phyloP scores from a whole-genome alignment of 2,888 invertebrate species.

The Nasonovia ribisnigri region DNA sequence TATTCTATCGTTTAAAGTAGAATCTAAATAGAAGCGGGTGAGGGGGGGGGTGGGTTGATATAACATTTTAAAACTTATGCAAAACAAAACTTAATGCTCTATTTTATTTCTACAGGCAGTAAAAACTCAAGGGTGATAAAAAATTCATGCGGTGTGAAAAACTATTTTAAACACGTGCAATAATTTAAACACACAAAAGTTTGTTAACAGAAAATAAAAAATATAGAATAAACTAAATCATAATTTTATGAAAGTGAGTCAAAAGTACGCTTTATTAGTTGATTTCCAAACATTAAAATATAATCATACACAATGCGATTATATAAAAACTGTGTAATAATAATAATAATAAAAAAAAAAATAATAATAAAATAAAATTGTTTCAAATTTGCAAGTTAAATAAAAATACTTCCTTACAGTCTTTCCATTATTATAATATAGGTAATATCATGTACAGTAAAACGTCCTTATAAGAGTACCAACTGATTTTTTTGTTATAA shows the following conservation, averaged over 20 bases:
- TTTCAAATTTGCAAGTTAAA: neutral
- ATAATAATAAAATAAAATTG: neutral
- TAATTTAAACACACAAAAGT: slow-evolving; percentile 13
- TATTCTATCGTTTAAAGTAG: neutral
- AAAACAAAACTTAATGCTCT: neutral
- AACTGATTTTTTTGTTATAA: no score
- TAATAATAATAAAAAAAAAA: neutral
- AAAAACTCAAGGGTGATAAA: slow-evolving; percentile 17
- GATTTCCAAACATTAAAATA: neutral
- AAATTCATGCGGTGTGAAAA: slow-evolving; percentile 19
- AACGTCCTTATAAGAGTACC: no score
- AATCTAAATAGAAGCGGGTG: neutral
- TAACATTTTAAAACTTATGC: neutral
- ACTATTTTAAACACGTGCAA: slow-evolving; percentile 41
- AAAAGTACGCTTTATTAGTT: slow-evolving; percentile 3
- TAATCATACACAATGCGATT: neutral
- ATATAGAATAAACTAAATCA: neutral
- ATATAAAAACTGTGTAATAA: neutral
- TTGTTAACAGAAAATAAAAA: neutral
- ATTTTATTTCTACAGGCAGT: neutral
- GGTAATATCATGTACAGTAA: neutral
- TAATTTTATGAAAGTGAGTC: slow-evolving; percentile 1
- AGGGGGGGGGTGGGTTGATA: no score
- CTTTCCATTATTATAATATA: neutral
- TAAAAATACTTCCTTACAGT: neutral